phyloP scores from a whole-genome alignment of 2,797 vertebrate species.

The Sebastes itinus region DNA sequence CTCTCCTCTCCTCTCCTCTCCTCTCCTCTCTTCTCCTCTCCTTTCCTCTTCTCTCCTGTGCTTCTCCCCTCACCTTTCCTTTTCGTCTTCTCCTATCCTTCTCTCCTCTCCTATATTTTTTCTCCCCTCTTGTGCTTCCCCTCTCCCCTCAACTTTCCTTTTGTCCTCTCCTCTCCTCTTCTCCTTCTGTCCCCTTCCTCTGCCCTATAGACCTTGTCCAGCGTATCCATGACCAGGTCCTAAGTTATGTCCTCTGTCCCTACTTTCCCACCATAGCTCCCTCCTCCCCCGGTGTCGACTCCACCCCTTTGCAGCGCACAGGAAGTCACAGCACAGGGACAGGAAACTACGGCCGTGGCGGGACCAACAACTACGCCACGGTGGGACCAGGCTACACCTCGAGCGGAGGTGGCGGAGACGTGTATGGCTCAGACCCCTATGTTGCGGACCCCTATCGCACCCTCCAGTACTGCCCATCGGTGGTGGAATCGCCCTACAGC shows the following conservation, averaged over 20 bases:
- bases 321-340: slow-evolving; percentile 90
- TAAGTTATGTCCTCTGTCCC: slow-evolving; percentile 99
- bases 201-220: slow-evolving; percentile 91
- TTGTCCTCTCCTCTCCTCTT: not conserved
- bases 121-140: not conserved
- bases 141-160: not conserved
- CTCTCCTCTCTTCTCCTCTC: not conserved
- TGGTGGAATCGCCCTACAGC: slow-evolving; percentile 99
- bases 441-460: slow-evolving; percentile 95
- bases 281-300: slow-evolving; percentile 99
- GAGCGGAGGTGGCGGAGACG: slow-evolving; percentile 62
- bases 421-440: slow-evolving; percentile 78
- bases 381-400: slow-evolving; percentile 85
- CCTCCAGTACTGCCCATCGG: slow-evolving; percentile 98
- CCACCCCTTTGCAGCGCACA: slow-evolving; percentile 98
- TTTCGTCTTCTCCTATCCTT: not conserved
- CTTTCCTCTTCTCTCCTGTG: not conserved
- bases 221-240: slow-evolving; percentile 93
- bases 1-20: not conserved
- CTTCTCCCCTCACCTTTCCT: too few relatives aligned
- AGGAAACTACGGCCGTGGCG: slow-evolving; percentile 89
- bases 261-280: slow-evolving; percentile 98
- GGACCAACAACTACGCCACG: slow-evolving; percentile 91
- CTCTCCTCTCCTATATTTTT: not conserved
- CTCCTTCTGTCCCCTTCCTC: slow-evolving; percentile 13